Evolutionary conservation across 2,113 vertebrate genomes (phyloP).

Genomic region (Dendropsophus ebraccatus): DNA sequence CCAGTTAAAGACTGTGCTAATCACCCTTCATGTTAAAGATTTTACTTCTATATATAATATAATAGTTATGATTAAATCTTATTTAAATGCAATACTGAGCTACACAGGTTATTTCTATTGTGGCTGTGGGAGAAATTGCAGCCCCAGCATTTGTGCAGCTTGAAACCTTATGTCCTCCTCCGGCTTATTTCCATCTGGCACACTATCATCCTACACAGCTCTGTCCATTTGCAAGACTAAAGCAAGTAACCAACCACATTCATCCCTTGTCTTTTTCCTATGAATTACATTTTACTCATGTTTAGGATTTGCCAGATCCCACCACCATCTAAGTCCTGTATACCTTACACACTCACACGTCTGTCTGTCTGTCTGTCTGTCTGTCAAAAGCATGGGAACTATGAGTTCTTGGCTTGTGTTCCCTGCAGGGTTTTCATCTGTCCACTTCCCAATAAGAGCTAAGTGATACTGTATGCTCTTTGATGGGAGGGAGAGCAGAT

Average conservation of each 20-base stretch:
- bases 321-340: slow-evolving; percentile 37
- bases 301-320: slow-evolving; percentile 46
- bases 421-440: slow-evolving; percentile 38
- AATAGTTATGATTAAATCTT: not conserved
- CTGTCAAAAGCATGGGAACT: slow-evolving; percentile 56
- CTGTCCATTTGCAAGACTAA: not conserved
- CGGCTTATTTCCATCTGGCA: not conserved
- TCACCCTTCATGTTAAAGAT: too few species aligned
- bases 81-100: not conserved
- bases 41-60: too few species aligned
- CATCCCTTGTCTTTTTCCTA: slow-evolving; percentile 15
- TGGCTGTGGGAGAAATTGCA: not conserved
- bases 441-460: slow-evolving; percentile 55
- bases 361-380: slow-evolving; percentile 50
- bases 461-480: slow-evolving; percentile 46
- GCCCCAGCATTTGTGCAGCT: not conserved
- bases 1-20: too few species aligned
- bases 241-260: slow-evolving; percentile 13
- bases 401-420: slow-evolving; percentile 53
- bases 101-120: not conserved
- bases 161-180: not conserved
- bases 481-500: slow-evolving; percentile 33
- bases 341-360: slow-evolving; percentile 53
- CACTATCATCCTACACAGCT: not conserved
- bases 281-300: slow-evolving; percentile 42